Base-by-base conservation (phyloP, 2,888 invertebrate species). In the Ophion obscuratus region DNA sequence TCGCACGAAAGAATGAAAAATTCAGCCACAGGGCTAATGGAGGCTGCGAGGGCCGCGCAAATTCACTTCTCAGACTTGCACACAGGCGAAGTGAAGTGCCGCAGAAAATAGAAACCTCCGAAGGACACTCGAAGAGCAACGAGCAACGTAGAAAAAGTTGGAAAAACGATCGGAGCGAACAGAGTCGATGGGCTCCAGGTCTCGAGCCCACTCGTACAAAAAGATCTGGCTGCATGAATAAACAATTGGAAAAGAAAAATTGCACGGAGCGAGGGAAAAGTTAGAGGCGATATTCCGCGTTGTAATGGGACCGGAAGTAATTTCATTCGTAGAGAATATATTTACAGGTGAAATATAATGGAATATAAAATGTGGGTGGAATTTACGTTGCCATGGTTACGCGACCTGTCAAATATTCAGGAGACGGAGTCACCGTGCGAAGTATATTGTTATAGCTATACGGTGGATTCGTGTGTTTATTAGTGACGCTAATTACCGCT, bases 1-100 rank as follows among this genome's bases (percentile, higher is more conserved):
- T 40, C 59, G 75, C 82, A 82, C 84, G 81, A 71, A 82, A 84
- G 89, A 90, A 91, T 90, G 89, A 91, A 91, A 91, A 92, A 92
- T 92, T 81, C 87, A 89, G 88, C 89, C 90, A 88, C 87, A 89
- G 67, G 81, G 86, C 88, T 91, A 91, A 91, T 92, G 92, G 90
- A 91, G 85, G 87, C 84, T 81, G 82, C 85, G 88, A 82, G 88
- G 87, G 88, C 88, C 89, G 73, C 61, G 90, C 89, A 92, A 92
- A 92, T 91, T 92, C 91, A 88, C 91, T 92, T 92, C 91, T 88
- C 89, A 87, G 84, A 88, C 83, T 88, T 88, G 83, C 84, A 75
- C 62, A 53, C 40, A 20, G 68, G 17, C 14, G 57, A 66, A 61
- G 74, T 44, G 36, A 61, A 75, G 83, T 7, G 79, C 57, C 70